A percentile compares a stretch with the other conserved stretches of the same genome.
These are phyloP conservation scores for Blennius ocellaris DNA, from an alignment of 2,113 vertebrate genomes.

Conservation along the genomic window DNA sequence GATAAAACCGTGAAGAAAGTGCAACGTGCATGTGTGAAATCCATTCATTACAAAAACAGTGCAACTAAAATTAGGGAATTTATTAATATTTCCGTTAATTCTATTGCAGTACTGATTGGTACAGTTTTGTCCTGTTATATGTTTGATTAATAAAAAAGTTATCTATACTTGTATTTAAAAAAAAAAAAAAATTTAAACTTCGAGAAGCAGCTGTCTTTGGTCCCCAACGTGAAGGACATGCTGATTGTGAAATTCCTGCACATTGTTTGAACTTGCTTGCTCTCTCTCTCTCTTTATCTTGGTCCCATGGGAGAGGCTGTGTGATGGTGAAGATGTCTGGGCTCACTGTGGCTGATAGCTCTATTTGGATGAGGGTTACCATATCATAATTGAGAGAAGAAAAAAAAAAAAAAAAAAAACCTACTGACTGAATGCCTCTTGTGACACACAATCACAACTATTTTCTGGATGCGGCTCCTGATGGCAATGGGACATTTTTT, in stretches of 20 bases:
- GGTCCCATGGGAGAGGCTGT: constrained; percentile 59
- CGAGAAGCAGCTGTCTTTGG: constrained; percentile 23
- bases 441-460: constrained; percentile 43
- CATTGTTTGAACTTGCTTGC: constrained; percentile 62
- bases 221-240: constrained; percentile 40
- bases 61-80: no score
- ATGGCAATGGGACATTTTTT: constrained; percentile 35
- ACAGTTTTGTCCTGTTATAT: no score
- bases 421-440: constrained; percentile 28
- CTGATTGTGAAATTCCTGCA: constrained; percentile 65
- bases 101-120: no score
- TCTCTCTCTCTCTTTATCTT: constrained; percentile 47
- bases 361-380: constrained; percentile 66
- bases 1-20: no score
- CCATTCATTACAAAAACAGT: no score
- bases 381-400: constrained; percentile 60
- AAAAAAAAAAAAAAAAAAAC: not conserved
- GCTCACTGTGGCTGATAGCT: constrained; percentile 63
- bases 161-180: not conserved
- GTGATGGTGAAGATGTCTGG: constrained; percentile 71
- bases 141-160: no score
- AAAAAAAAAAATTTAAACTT: not conserved
- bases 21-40: no score
- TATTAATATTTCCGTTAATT: no score
- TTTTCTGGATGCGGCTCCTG: constrained; percentile 44